Conservation (phyloP, 2,113 vertebrate species). For the Zeus faber region DNA sequence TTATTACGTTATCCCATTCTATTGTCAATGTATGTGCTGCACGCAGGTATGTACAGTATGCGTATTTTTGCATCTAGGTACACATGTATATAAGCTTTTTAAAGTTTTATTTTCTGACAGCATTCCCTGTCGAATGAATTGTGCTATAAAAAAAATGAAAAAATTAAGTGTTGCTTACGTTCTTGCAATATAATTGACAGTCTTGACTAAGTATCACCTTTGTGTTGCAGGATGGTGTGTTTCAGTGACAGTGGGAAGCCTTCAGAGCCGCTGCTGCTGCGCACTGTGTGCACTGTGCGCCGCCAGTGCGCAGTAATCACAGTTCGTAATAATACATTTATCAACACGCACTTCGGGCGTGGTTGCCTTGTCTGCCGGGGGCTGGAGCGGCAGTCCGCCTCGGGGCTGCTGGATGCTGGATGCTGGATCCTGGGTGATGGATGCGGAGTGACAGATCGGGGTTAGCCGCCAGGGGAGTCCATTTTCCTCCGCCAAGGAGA, state of each 20-base stretch:
- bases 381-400: conserved; percentile 45
- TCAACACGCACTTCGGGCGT: conserved; percentile 62
- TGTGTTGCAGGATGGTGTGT: not conserved
- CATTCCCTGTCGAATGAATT: no score
- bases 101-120: no score
- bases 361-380: conserved; percentile 44
- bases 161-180: no score
- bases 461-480: conserved; percentile 73
- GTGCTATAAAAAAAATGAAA: no score
- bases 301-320: conserved; percentile 39
- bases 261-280: not conserved
- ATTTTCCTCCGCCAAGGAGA: conserved; percentile 56
- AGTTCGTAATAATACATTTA: no score
- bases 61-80: no score
- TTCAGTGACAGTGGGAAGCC: not conserved
- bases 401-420: conserved; percentile 31
- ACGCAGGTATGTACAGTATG: no score
- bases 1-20: no score
- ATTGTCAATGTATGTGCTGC: no score
- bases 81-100: no score
- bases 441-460: conserved; percentile 84
- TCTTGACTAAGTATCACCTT: no score
- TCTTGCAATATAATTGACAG: no score
- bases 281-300: conserved; percentile 1
- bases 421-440: conserved; percentile 61